Conservation (phyloP, 1,140 invertebrate species). For the Cyclargus thomasi region DNA sequence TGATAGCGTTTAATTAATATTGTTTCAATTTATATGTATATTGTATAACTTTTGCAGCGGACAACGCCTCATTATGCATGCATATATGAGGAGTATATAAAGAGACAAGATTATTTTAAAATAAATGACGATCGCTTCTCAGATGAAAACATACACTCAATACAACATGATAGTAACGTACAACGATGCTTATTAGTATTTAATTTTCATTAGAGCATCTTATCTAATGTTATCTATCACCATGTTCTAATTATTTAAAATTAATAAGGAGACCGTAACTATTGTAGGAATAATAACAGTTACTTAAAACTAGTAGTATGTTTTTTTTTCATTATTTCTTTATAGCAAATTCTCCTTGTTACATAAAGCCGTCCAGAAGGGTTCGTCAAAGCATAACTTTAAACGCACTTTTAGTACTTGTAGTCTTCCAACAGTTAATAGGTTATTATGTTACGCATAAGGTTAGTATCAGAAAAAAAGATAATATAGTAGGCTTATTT, state of each 20-base stretch:
- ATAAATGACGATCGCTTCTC: neutral
- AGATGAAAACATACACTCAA: neutral
- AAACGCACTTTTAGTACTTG: conserved; percentile 1
- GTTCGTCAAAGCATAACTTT: neutral
- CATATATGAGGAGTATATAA: neutral
- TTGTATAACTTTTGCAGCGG: conserved; percentile 12
- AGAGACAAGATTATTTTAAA: neutral
- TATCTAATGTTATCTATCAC: no score
- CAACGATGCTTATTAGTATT: no score
- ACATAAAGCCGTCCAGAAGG: conserved; percentile 19
- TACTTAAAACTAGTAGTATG: no score
- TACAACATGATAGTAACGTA: no score
- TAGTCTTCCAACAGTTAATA: no score
- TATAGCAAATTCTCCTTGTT: neutral
- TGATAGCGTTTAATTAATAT: conserved; percentile 61
- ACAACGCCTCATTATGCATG: neutral
- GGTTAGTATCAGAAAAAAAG: neutral
- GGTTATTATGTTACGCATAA: no score
- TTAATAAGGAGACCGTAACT: neutral
- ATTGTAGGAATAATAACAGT: no score
- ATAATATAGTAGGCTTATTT: neutral
- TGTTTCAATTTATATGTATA: conserved; percentile 40
- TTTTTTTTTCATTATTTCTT: no score
- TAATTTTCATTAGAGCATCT: no score
- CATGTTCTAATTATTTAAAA: neutral